Conservation (phyloP, 2,113 vertebrate genomes). For the Microtus oregoni region DNA sequence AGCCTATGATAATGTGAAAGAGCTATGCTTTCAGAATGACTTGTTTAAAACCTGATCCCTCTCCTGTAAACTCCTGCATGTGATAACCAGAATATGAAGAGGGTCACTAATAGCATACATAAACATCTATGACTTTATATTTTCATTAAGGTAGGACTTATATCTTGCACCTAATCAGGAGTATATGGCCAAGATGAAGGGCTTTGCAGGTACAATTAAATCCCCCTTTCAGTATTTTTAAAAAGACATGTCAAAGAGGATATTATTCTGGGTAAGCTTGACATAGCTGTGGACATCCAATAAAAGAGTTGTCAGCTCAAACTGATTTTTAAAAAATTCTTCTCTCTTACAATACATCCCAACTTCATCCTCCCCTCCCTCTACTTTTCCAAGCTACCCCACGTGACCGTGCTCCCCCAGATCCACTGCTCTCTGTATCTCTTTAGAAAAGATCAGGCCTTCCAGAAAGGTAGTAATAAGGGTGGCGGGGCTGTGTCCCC, state of each 20-base stretch:
- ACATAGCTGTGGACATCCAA: too few relatives aligned
- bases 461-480: too few relatives aligned
- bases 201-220: conserved; percentile 8
- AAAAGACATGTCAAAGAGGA: not conserved
- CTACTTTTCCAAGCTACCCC: not conserved
- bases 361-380: not conserved
- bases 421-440: not conserved
- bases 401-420: fast-evolving
- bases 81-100: not conserved
- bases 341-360: not conserved
- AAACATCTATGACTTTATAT: not conserved
- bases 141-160: not conserved
- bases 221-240: not conserved
- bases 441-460: not conserved
- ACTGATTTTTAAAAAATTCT: not conserved
- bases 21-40: not conserved
- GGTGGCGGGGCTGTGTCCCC: too few relatives aligned
- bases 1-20: not conserved
- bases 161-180: not conserved
- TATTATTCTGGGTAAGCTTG: not conserved
- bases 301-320: not conserved
- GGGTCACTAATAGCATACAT: not conserved
- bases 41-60: not conserved
- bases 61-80: not conserved
- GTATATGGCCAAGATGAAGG: not conserved